Base-by-base conservation (phyloP, 1,140 invertebrate genomes). In the Nephila pilipes region DNA sequence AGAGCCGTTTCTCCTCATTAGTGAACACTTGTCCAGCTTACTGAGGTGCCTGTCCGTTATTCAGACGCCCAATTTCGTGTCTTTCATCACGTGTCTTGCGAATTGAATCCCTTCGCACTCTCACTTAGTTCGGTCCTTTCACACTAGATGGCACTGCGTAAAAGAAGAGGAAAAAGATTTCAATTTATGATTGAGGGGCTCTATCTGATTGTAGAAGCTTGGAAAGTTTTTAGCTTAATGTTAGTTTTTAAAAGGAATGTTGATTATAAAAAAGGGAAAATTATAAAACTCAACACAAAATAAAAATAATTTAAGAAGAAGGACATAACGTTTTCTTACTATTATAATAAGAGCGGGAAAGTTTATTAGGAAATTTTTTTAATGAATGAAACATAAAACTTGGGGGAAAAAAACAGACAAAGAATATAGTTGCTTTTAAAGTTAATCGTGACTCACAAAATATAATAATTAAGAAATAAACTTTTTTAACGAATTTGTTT, bases 1-100 rank as follows among this genome's bases (percentile, higher is more conserved):
- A 83, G 58, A 57, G 29, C 25, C 87, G 87, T 89, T 79, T 89
- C 87, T 89, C 87, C 89, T 91, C 89, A 91, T 91, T 91, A 91
- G 89, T 55, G 79, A 83, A 90, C 88, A 90, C 88, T 90, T 90
- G 88, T 90, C 87, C 60, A 29, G 85, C 29, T 29, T 87, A 22
- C 63, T 88, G 38, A 32, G 36, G 5, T 32, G 22, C n/a, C 65
- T 38, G 32, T 32, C n/a, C 38, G 22, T 36, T 46, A 55, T 55
- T 36, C 69, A 63, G 8, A 69, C 65, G 20, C 89, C 75, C 60
- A 88, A 69, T 88, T 75, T 69, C 89, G 75, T 83, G 79, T 83
- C 89, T 91, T 87, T 91, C 57, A 83, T 83, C 79, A 81, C 75
- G 80, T 91, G 89, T 69, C 75, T 81, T 10, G 38, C n/a, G 69